Evolutionary conservation across 2,888 invertebrate species (phyloP).

Genomic region (Acleris holmiana): DNA sequence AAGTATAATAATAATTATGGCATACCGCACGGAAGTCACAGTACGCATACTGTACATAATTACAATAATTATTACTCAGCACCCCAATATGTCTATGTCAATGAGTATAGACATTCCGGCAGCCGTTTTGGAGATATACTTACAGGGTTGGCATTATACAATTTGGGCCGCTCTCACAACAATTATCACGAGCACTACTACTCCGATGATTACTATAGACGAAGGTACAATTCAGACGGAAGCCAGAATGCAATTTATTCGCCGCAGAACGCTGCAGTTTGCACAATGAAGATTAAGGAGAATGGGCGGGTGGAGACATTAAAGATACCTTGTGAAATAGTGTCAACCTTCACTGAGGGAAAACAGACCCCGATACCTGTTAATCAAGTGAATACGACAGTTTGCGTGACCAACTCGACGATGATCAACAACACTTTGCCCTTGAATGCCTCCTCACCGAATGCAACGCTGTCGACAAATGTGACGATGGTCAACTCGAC

Average conservation of each 20-base stretch:
- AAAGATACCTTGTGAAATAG: conserved; percentile 76
- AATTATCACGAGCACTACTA: conserved; percentile 68
- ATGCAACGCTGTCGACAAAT: conserved; percentile 42
- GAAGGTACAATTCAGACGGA: conserved; percentile 50
- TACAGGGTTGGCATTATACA: conserved; percentile 72
- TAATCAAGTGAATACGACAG: conserved; percentile 53
- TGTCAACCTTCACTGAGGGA: conserved; percentile 71
- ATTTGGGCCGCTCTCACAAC: conserved; percentile 69
- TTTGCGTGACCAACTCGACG: conserved; percentile 60
- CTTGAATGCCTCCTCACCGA: conserved; percentile 36
- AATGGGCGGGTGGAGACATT: conserved; percentile 57
- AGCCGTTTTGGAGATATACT: conserved; percentile 71
- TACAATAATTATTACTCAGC: conserved; percentile 53
- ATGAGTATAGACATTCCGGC: conserved; percentile 67
- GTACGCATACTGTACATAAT: background rate
- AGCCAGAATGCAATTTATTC: conserved; percentile 43
- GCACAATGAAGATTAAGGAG: conserved; percentile 66
- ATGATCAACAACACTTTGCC: conserved; percentile 47
- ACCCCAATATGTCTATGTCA: conserved; percentile 71
- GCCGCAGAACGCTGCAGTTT: conserved; percentile 59
- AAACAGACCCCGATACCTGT: conserved; percentile 44
- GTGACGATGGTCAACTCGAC: conserved; percentile 50
- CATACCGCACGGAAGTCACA: conserved; percentile 15
- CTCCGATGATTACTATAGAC: conserved; percentile 70
- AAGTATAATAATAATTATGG: conserved; percentile 37